phyloP scores from a whole-genome alignment of 2,797 vertebrate genomes.

The Benthosema pterotum region DNA sequence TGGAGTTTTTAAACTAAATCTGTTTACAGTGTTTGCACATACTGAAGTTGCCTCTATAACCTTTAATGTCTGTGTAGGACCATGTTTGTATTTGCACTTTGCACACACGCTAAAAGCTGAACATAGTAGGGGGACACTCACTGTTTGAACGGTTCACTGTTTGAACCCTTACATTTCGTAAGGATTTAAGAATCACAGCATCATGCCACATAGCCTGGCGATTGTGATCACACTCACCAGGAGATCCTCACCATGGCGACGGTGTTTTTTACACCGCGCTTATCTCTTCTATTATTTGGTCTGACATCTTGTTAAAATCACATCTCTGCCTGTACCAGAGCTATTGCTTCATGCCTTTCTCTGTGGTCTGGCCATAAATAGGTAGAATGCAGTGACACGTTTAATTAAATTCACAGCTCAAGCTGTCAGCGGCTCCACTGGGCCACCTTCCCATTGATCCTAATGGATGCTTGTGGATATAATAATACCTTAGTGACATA shows the following conservation, averaged over 20 bases:
- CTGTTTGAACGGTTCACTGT: too few species aligned
- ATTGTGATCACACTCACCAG: neutral
- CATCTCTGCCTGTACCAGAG: slow-evolving; percentile 27
- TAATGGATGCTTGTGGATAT: slow-evolving; percentile 67
- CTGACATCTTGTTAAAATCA: slow-evolving; percentile 5
- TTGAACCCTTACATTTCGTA: too few species aligned
- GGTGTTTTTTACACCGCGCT: slow-evolving; percentile 5
- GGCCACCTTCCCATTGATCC: slow-evolving; percentile 31
- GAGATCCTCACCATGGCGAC: slow-evolving; percentile 2
- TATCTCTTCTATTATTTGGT: slow-evolving; percentile 11
- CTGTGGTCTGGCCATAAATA: slow-evolving; percentile 54
- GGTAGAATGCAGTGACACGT: slow-evolving; percentile 60
- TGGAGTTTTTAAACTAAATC: too few species aligned
- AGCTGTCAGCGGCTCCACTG: slow-evolving; percentile 55
- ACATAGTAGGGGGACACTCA: too few species aligned
- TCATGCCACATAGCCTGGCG: slow-evolving; percentile 10
- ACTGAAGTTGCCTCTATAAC: too few species aligned
- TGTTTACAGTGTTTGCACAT: too few species aligned
- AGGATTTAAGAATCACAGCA: too few species aligned
- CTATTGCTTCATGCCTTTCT: slow-evolving; percentile 41
- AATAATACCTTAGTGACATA: slow-evolving; percentile 38
- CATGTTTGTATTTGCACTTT: too few species aligned
- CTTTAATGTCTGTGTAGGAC: too few species aligned
- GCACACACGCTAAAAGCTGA: too few species aligned
- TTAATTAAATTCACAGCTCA: slow-evolving; percentile 69